Base-by-base conservation (phyloP, 2,888 invertebrate species). In the Ischnura elegans region DNA sequence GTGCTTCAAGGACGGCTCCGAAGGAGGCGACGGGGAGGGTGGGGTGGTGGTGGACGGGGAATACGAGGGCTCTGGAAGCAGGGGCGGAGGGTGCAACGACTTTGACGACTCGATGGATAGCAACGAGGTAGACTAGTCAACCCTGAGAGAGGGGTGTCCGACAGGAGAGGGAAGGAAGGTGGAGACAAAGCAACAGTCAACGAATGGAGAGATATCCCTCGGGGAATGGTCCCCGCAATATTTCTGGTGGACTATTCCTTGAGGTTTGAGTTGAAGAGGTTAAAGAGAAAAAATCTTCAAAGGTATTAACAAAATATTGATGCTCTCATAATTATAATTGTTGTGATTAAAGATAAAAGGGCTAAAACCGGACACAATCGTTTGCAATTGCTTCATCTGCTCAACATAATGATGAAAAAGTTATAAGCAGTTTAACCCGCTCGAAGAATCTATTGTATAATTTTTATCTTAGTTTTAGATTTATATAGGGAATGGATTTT, bases 1-100 rank as follows among this genome's bases (percentile, higher is more conserved):
- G 66, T 99, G 99, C 96, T 97, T 97, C 95, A 97, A 97, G 95
- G 97, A 97, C 95, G 97, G 97, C 94, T 86, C 86, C n/a, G 86
- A 86, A 8, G 85, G 85, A 86, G 86, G 86, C 25, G 90, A n/a
- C 25, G 90, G 61, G 43, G 61, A 61, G 42, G 43, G 90, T n/a
- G 90, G 90, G 16, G 87, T 36, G 21, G 61, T 42, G 2, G 87
- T 51, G 36, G 90, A 90, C 25, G 90, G 43, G 3, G 90, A 90
- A 21, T 90, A 42, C 61, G 90, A 90, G 16, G 90, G 55, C 21
- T 76, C 76, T 29, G 90, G 61, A 6, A 19, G 55, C 43, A 61
- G 90, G 43, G 90, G 90, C 6, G 90, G 90, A 25, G 66, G 61
- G 45, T 90, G 61, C 90, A 90, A 90, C 61, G 90, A 90, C 36